phyloP scores from a whole-genome alignment of 2,113 vertebrate species.

The Leucopsar rothschildi region DNA sequence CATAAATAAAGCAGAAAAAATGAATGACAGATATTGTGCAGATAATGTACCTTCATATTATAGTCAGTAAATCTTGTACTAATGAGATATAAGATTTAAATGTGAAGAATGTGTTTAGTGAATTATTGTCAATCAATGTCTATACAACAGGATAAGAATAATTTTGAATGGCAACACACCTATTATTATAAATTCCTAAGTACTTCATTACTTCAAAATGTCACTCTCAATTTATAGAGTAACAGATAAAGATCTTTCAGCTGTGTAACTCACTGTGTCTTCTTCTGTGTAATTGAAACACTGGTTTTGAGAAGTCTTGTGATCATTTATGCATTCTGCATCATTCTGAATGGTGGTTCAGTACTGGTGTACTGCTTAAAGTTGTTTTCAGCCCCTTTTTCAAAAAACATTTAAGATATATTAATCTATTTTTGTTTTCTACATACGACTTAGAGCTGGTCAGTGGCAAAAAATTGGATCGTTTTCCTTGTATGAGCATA shows the following conservation, averaged over 20 bases:
- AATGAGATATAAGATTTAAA: conserved; percentile 73
- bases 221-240: conserved; percentile 72
- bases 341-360: not conserved
- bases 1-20: conserved; percentile 63
- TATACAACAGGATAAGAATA: conserved; percentile 65
- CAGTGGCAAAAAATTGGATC: not conserved
- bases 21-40: conserved; percentile 43
- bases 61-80: conserved; percentile 70
- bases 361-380: not conserved
- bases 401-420: not conserved
- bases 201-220: conserved; percentile 73
- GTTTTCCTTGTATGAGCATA: not conserved
- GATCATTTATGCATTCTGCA: not conserved
- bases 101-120: conserved; percentile 67
- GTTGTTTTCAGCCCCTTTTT: not conserved
- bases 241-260: conserved; percentile 71
- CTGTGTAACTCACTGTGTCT: conserved; percentile 19
- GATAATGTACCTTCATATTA: conserved; percentile 44
- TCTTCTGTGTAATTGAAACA: conserved; percentile 45
- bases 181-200: conserved; percentile 77
- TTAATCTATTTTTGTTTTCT: not conserved
- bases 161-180: conserved; percentile 71
- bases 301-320: not conserved
- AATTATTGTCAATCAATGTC: conserved; percentile 72
- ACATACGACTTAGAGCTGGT: not conserved